Conservation (phyloP, 2,113 vertebrate species). For the Cepphus grylle region DNA sequence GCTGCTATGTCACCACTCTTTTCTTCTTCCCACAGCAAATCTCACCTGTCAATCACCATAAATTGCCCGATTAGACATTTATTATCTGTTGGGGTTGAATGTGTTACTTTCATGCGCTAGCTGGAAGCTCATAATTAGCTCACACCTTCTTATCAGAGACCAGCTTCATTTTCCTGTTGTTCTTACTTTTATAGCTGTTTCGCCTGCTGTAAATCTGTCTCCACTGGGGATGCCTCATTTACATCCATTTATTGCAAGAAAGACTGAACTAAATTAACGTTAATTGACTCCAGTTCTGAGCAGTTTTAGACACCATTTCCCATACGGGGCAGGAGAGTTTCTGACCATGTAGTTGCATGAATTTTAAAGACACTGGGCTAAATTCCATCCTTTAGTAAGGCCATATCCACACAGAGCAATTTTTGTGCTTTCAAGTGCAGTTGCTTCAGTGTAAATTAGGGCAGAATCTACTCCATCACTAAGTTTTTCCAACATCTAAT, state of each 20-base stretch:
- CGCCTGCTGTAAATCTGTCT: constrained; percentile 52
- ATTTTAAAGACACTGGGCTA: neutral
- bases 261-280: constrained; percentile 34
- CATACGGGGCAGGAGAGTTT: neutral
- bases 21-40: neutral
- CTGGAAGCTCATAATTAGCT: constrained; percentile 48
- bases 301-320: neutral
- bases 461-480: neutral
- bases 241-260: constrained; percentile 47
- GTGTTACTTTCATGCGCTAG: constrained; percentile 11
- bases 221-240: constrained; percentile 27
- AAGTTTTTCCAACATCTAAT: constrained; percentile 44
- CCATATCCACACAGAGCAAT: neutral
- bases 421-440: neutral
- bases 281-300: constrained; percentile 43
- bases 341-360: neutral
- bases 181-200: constrained; percentile 52
- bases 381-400: neutral
- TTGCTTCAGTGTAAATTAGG: neutral
- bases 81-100: neutral
- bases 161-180: constrained; percentile 47
- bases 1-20: neutral
- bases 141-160: constrained; percentile 57
- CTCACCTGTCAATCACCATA: constrained; percentile 49
- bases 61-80: constrained; percentile 35